These are phyloP conservation scores for Platycheirus rosarum DNA, from an alignment of 2,888 invertebrate species.

Conservation along the genomic window DNA sequence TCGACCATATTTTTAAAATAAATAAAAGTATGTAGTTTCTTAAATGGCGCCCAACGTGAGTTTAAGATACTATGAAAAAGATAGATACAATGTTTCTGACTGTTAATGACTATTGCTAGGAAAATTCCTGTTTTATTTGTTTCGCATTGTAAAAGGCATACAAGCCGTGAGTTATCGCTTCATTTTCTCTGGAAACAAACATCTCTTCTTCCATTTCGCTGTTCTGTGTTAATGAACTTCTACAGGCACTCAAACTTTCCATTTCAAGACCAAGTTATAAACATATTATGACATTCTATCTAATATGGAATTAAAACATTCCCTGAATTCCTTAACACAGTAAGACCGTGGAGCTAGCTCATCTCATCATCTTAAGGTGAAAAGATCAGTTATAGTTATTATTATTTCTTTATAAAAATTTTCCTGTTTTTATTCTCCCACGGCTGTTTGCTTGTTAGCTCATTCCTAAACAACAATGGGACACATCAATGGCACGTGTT, in stretches of 20 bases:
- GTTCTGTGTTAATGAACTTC: not conserved
- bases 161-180: no score
- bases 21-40: no score
- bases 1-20: no score
- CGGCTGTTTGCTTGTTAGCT: conserved; percentile 35
- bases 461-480: conserved; percentile 67
- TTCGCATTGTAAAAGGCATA: no score
- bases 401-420: conserved; percentile 29
- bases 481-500: conserved; percentile 74
- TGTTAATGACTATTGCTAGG: no score
- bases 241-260: conserved; percentile 12
- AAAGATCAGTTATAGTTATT: conserved; percentile 54
- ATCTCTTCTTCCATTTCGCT: no score
- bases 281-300: not conserved
- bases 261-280: conserved; percentile 18
- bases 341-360: conserved; percentile 9
- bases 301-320: conserved; percentile 37
- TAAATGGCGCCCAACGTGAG: no score
- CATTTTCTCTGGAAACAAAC: no score
- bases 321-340: conserved; percentile 34
- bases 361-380: conserved; percentile 40
- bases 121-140: no score
- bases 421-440: conserved; percentile 17
- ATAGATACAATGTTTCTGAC: no score
- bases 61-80: no score